These are phyloP conservation scores for Rhingia rostrata DNA, from an alignment of 2,888 invertebrate species.

Conservation along the genomic window DNA sequence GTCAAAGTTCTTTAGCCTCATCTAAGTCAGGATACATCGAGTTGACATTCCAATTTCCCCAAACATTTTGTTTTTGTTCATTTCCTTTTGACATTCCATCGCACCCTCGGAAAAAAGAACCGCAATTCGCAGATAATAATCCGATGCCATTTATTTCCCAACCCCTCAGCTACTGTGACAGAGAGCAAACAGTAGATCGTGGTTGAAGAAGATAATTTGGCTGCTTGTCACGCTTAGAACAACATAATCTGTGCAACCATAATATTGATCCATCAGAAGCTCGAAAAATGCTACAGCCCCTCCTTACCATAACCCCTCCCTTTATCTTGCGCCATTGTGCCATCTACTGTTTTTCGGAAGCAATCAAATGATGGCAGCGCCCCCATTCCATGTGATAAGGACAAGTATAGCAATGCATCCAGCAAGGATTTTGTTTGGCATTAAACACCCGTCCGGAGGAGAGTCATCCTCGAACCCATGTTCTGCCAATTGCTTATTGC, in stretches of 20 bases:
- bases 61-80: too few relatives aligned
- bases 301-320: constrained; percentile 42
- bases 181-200: constrained; percentile 2
- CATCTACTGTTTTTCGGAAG: constrained; percentile 3
- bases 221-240: constrained; percentile 70
- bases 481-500: constrained; percentile 58
- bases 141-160: constrained; percentile 1
- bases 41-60: too few relatives aligned
- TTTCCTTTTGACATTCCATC: neutral
- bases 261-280: constrained; percentile 65
- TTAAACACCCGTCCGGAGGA: constrained; percentile 47
- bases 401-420: constrained; percentile 61
- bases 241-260: constrained; percentile 68
- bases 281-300: constrained; percentile 23
- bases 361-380: constrained; percentile 20
- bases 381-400: constrained; percentile 8
- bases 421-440: constrained; percentile 48
- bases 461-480: constrained; percentile 53
- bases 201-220: constrained; percentile 58
- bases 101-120: neutral
- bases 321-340: constrained; percentile 22
- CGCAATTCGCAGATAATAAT: constrained; percentile 13
- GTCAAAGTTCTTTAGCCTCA: too few relatives aligned
- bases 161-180: neutral
- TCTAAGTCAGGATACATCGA: too few relatives aligned